phyloP scores from a whole-genome alignment of 2,113 vertebrate genomes.

The Xiphophorus couchianus region DNA sequence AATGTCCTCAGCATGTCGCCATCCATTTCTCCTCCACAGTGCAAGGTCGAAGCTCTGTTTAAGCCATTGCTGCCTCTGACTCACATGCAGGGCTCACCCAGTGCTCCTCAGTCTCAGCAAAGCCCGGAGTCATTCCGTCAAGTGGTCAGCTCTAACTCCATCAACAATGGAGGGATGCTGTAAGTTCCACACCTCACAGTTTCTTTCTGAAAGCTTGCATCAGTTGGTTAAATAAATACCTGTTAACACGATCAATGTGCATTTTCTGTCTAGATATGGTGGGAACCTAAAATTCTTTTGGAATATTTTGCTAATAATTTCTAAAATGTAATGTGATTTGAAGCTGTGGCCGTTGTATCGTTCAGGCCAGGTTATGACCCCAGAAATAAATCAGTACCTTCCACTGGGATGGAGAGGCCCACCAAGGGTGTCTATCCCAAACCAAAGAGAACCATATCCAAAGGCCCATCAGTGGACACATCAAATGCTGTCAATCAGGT shows the following conservation, averaged over 20 bases:
- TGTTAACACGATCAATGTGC: background rate
- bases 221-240: background rate
- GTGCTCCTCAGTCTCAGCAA: constrained; percentile 80
- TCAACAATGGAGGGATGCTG: constrained; percentile 90
- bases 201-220: background rate
- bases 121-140: constrained; percentile 80
- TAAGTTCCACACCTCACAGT: constrained; percentile 76
- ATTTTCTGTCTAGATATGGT: too few relatives aligned
- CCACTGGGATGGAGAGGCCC: constrained; percentile 86
- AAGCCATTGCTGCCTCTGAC: constrained; percentile 80
- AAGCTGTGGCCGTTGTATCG: constrained; percentile 8
- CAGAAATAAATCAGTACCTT: constrained; percentile 84
- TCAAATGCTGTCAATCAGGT: constrained; percentile 74
- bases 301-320: too few relatives aligned
- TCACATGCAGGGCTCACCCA: constrained; percentile 84
- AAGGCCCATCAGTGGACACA: constrained; percentile 87
- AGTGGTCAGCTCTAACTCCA: constrained; percentile 82
- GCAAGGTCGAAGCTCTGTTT: constrained; percentile 77
- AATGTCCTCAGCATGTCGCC: constrained; percentile 63
- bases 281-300: too few relatives aligned
- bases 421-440: constrained; percentile 77
- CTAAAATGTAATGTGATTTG: too few relatives aligned
- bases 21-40: constrained; percentile 72
- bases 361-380: constrained; percentile 78
- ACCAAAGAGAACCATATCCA: constrained; percentile 77